Conservation (phyloP, 37 sponge, comb jelly and placozoan species). For the Crambe crambe region DNA sequence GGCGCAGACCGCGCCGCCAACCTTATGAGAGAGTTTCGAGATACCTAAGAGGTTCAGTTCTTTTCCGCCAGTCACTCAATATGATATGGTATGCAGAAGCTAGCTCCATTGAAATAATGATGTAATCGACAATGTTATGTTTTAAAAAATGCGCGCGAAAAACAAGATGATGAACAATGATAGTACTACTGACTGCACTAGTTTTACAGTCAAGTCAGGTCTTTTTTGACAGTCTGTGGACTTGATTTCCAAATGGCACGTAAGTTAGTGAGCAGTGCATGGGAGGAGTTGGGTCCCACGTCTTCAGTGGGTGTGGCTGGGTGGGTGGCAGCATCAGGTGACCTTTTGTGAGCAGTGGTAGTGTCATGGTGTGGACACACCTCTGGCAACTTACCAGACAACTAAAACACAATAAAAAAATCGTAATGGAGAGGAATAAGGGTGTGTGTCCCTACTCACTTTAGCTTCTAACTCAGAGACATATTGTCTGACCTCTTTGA, state of each 20-base stretch:
- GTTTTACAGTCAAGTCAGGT: constrained; percentile 1
- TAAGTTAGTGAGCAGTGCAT: not conserved
- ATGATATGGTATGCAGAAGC: too few relatives aligned
- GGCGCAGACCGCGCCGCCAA: too few relatives aligned
- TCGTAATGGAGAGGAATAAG: too few relatives aligned
- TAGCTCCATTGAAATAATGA: too few relatives aligned
- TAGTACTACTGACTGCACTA: too few relatives aligned
- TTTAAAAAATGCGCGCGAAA: too few relatives aligned
- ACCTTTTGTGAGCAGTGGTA: not conserved
- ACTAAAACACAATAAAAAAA: not conserved
- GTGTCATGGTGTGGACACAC: not conserved
- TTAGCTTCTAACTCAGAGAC: constrained; percentile 20
- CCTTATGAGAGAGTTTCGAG: too few relatives aligned
- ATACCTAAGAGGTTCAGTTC: too few relatives aligned
- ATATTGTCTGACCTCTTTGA: constrained; percentile 9
- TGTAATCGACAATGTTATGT: too few relatives aligned
- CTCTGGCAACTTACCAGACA: not conserved
- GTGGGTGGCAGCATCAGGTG: not conserved
- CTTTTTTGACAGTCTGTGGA: not conserved
- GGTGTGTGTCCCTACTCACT: not conserved
- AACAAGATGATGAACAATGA: too few relatives aligned
- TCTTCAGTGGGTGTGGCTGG: not conserved
- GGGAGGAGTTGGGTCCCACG: not conserved
- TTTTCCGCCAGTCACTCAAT: too few relatives aligned
- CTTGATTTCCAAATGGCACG: not conserved